Conservation (phyloP, 2,113 vertebrate species). For the Dicaeum eximium region DNA sequence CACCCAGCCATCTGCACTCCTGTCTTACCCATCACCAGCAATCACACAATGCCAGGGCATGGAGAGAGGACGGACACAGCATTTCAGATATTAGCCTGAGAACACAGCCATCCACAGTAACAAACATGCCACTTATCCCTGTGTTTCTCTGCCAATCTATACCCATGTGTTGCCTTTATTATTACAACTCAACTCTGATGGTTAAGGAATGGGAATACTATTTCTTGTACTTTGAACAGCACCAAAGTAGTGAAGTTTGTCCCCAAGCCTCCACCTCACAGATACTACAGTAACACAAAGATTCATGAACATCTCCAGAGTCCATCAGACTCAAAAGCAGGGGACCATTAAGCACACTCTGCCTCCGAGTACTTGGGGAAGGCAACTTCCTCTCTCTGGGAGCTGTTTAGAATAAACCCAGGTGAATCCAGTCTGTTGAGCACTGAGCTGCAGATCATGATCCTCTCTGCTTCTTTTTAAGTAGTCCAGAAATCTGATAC, state of each 20-base stretch:
- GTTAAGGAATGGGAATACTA: neutral
- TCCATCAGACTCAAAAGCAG: neutral
- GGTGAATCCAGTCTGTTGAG: neutral
- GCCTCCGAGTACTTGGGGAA: neutral
- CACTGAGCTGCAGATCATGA: neutral
- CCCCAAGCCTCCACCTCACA: neutral
- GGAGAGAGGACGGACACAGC: neutral
- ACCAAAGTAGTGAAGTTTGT: neutral
- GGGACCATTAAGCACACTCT: neutral
- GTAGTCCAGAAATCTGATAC: neutral
- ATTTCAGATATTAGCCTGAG: neutral
- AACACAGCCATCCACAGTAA: neutral
- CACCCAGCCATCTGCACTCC: neutral
- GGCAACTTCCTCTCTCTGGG: neutral
- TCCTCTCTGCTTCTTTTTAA: neutral
- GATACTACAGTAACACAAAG: neutral
- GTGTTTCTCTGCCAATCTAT: neutral
- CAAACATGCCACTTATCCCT: neutral
- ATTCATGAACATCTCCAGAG: neutral
- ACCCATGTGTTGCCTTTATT: neutral
- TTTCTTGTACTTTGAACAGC: neutral
- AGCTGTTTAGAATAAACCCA: neutral
- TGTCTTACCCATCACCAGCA: neutral
- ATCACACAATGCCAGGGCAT: neutral
- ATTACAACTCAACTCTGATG: neutral